Percentiles rank a stretch among this genome's conserved stretches.
These are phyloP conservation scores for Lemur catta DNA, from an alignment of 2,797 vertebrate species.

Conservation along the genomic window DNA sequence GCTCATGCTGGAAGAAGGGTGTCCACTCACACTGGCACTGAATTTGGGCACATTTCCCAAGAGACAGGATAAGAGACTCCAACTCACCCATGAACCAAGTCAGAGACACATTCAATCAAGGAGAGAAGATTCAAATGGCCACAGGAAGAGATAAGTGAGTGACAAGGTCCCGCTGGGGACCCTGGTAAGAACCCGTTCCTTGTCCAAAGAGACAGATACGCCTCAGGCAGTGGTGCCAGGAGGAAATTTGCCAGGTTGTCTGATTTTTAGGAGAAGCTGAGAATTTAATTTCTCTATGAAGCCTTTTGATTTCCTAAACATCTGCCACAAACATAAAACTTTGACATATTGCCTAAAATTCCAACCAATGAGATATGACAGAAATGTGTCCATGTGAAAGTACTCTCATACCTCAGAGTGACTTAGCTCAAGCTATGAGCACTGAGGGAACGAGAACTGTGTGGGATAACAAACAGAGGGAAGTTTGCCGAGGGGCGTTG, in stretches of 20 bases:
- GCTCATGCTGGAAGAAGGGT: rapidly evolving
- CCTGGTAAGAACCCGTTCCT: rapidly evolving
- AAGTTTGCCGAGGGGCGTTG: rapidly evolving
- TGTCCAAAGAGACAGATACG: rapidly evolving
- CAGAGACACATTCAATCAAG: rapidly evolving
- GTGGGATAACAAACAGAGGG: background rate
- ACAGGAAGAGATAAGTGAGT: rapidly evolving
- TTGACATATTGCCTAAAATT: background rate
- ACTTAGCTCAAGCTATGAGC: background rate
- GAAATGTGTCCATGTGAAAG: background rate
- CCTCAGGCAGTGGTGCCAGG: background rate
- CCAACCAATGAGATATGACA: background rate
- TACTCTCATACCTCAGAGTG: too few relatives aligned
- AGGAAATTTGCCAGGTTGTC: background rate
- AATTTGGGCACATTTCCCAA: rapidly evolving
- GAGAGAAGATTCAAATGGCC: background rate
- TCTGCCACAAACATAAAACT: background rate
- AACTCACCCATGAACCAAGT: rapidly evolving
- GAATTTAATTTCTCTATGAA: background rate
- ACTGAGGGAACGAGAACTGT: background rate
- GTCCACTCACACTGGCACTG: rapidly evolving
- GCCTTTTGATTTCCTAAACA: background rate
- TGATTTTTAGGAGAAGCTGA: background rate
- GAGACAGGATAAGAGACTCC: background rate
- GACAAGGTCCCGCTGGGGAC: rapidly evolving